Evolutionary conservation across 2,113 vertebrate genomes (phyloP).

Genomic region (Nothobranchius furzeri): DNA sequence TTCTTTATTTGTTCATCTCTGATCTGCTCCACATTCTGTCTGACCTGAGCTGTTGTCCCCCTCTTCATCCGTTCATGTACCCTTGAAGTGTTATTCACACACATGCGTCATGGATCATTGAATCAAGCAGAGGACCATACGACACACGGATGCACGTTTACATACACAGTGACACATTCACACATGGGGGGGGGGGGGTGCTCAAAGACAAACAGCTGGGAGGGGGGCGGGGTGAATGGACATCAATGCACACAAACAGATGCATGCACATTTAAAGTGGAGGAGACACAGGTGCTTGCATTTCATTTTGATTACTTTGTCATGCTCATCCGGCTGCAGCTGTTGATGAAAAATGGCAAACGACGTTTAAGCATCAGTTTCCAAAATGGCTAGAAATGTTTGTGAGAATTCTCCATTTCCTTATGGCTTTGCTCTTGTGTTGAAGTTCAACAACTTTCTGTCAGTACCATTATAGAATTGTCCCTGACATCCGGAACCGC

Average conservation of each 20-base stretch:
- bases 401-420: too few relatives aligned
- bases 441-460: too few relatives aligned
- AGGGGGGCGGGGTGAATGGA: not conserved
- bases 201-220: slow-evolving; percentile 2
- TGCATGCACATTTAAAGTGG: slow-evolving; percentile 3
- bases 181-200: not conserved
- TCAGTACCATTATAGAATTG: too few relatives aligned
- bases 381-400: too few relatives aligned
- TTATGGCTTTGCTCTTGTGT: too few relatives aligned
- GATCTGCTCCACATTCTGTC: slow-evolving; percentile 14
- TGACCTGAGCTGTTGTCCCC: slow-evolving; percentile 43
- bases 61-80: slow-evolving; percentile 13
- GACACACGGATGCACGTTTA: slow-evolving; percentile 3
- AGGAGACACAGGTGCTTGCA: not conserved
- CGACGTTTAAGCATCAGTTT: too few relatives aligned
- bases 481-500: too few relatives aligned
- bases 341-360: too few relatives aligned
- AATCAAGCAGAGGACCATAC: slow-evolving; percentile 7
- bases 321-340: too few relatives aligned
- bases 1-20: slow-evolving; percentile 10
- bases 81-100: slow-evolving; percentile 23
- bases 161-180: slow-evolving; percentile 10
- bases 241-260: not conserved
- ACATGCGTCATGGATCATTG: slow-evolving; percentile 25
- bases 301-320: not conserved